Conservation (phyloP, 1,140 invertebrate species). For the Sycophaga agraensis region DNA sequence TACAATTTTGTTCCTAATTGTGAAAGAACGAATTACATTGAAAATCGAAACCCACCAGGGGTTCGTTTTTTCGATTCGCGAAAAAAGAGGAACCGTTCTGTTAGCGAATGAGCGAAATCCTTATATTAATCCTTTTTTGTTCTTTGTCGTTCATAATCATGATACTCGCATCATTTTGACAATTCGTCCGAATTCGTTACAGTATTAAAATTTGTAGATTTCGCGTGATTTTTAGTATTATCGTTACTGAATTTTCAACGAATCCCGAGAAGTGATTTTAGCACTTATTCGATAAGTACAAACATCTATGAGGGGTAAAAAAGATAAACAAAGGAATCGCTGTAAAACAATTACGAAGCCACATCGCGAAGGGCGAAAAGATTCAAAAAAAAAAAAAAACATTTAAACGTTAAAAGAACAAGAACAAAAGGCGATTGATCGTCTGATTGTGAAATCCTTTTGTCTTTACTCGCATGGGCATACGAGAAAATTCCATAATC, state of each 20-base stretch:
- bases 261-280: constrained; percentile 1
- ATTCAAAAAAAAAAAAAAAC: constrained; percentile 6
- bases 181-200: constrained; percentile 1
- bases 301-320: constrained; percentile 12
- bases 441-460: constrained; percentile 3
- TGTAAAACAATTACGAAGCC: neutral
- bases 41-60: constrained; percentile 31
- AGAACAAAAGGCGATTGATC: constrained; percentile 24
- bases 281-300: constrained; percentile 11
- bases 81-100: constrained; percentile 17
- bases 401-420: constrained; percentile 6
- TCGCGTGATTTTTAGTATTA: constrained; percentile 7
- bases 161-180: constrained; percentile 2
- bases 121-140: neutral
- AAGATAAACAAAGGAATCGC: constrained; percentile 6
- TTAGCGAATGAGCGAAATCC: constrained; percentile 10
- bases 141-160: constrained; percentile 5
- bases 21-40: constrained; percentile 29
- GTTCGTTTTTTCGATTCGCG: too few relatives aligned
- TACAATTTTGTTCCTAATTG: constrained; percentile 29
- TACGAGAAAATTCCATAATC: constrained; percentile 13
- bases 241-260: constrained; percentile 14
- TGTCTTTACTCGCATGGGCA: neutral
- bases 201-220: too few relatives aligned
- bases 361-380: neutral